phyloP scores from a whole-genome alignment of 1,140 invertebrate species.

The Procambarus clarkii region DNA sequence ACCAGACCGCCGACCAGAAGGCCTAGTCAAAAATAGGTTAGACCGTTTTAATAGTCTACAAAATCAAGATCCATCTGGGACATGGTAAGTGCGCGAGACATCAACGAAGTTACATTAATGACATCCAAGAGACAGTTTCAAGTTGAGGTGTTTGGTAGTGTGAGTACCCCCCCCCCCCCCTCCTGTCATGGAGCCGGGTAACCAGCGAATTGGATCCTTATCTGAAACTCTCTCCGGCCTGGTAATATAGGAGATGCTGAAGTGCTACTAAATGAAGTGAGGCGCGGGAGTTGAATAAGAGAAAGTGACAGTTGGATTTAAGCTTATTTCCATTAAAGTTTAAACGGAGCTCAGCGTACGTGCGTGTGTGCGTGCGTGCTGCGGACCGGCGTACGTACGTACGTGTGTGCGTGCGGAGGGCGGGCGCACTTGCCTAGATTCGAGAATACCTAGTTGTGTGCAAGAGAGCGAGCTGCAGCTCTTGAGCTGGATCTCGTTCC shows the following conservation, averaged over 20 bases:
- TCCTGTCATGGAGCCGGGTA: neutral
- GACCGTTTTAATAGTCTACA: no score
- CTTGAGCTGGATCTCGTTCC: no score
- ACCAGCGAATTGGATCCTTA: neutral
- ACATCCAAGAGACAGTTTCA: neutral
- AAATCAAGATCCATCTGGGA: no score
- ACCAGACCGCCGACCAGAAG: no score
- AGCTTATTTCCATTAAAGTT: neutral
- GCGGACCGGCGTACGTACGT: neutral
- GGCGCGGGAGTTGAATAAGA: neutral
- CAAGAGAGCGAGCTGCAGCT: no score
- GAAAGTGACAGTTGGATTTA: neutral
- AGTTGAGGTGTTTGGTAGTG: neutral
- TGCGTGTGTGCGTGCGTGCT: no score
- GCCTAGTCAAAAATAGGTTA: no score
- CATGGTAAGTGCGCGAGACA: neutral
- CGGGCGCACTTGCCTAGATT: no score
- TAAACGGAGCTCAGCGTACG: neutral
- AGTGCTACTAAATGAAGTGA: neutral
- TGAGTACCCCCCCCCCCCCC: neutral
- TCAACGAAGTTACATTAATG: conserved; percentile 2
- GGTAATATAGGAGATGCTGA: neutral
- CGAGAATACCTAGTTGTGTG: no score
- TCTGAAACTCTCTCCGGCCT: neutral
- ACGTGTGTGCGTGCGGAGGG: neutral